Evolutionary conservation across 2,888 invertebrate genomes (phyloP).

Genomic region (Synergus umbraculus): DNA sequence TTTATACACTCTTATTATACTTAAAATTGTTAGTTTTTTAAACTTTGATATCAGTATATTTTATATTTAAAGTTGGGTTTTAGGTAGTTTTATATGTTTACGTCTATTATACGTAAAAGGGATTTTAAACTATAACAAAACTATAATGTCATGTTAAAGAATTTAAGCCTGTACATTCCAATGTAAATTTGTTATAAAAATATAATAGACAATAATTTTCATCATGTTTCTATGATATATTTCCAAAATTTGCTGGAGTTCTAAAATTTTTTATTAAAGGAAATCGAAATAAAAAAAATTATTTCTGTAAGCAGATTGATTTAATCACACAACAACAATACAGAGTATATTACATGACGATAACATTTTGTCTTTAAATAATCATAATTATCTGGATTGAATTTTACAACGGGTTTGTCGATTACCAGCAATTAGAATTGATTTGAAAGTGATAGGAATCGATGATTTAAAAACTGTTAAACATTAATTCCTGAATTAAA

Average conservation of each 20-base stretch:
- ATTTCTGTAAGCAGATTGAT: constrained; percentile 67
- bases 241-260: neutral
- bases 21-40: neutral
- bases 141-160: neutral
- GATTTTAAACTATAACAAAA: neutral
- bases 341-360: constrained; percentile 75
- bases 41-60: neutral
- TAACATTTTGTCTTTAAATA: constrained; percentile 66
- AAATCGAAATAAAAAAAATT: constrained; percentile 29
- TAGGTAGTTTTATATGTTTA: neutral
- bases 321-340: constrained; percentile 77
- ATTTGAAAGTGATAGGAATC: neutral
- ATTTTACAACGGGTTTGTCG: constrained; percentile 5
- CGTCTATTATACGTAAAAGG: neutral
- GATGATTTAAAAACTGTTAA: neutral
- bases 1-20: neutral
- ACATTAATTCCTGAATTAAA: neutral
- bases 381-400: constrained; percentile 43
- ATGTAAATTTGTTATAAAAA: constrained; percentile 14
- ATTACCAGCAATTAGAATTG: neutral
- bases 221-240: neutral
- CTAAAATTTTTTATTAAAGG: neutral
- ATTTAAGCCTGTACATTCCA: constrained; percentile 13
- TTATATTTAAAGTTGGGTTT: neutral
- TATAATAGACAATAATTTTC: constrained; percentile 1